phyloP scores from a whole-genome alignment of 1,140 invertebrate genomes.

The Drosophila kohkoa region DNA sequence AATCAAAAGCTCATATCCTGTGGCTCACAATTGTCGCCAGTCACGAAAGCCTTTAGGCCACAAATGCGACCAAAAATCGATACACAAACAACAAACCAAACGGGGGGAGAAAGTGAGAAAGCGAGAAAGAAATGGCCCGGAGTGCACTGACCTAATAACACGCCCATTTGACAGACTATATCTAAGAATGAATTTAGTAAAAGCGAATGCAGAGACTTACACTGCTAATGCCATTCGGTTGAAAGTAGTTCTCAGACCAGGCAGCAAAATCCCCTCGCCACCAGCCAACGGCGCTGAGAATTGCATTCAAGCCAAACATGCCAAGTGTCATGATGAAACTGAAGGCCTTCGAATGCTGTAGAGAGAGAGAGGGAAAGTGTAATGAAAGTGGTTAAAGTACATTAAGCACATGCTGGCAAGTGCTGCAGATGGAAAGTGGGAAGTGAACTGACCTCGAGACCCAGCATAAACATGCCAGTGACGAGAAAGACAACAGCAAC shows the following conservation, averaged over 20 bases:
- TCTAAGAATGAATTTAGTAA: slow-evolving; percentile 19
- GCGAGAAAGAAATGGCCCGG: slow-evolving; percentile 18
- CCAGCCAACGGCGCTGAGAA: slow-evolving; percentile 74
- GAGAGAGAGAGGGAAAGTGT: background rate
- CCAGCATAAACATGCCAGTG: slow-evolving; percentile 89
- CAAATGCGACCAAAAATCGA: slow-evolving; percentile 59
- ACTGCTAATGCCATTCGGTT: slow-evolving; percentile 79
- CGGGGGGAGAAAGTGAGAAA: background rate
- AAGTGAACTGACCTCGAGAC: slow-evolving; percentile 86
- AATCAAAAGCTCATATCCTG: slow-evolving; percentile 80
- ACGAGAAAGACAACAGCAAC: slow-evolving; percentile 88
- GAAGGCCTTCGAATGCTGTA: slow-evolving; percentile 81
- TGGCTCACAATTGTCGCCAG: slow-evolving; percentile 61
- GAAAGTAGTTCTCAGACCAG: slow-evolving; percentile 74
- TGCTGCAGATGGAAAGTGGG: background rate
- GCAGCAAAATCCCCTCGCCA: slow-evolving; percentile 69
- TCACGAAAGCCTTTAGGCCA: slow-evolving; percentile 55
- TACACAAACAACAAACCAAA: slow-evolving; percentile 26
- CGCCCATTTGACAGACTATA: slow-evolving; percentile 26
- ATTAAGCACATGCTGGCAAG: background rate
- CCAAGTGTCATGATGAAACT: slow-evolving; percentile 79
- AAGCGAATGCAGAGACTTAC: slow-evolving; percentile 59
- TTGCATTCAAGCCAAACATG: slow-evolving; percentile 75
- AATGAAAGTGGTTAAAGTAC: background rate
- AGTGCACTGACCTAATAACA: slow-evolving; percentile 77